Evolutionary conservation across 2,797 vertebrate species (phyloP).

Genomic region (Avahi laniger): DNA sequence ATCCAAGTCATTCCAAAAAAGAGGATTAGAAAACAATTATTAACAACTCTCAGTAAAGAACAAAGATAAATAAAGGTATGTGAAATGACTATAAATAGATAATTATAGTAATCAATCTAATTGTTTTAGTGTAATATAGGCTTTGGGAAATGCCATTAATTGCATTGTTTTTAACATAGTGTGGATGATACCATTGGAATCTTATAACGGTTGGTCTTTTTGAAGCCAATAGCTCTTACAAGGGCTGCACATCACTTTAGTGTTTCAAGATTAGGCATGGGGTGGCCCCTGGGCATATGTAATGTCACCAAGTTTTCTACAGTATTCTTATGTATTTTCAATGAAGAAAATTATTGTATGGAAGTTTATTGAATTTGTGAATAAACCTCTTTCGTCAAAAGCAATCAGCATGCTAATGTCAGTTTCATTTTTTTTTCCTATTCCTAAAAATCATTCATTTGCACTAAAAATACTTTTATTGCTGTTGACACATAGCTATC

Average conservation of each 20-base stretch:
- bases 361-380: neutral
- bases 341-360: neutral
- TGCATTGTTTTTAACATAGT: neutral
- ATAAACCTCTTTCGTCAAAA: neutral
- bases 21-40: neutral
- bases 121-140: neutral
- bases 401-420: neutral
- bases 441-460: neutral
- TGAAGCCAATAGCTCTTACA: neutral
- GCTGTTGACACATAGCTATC: neutral
- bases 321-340: neutral
- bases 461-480: neutral
- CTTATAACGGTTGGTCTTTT: neutral
- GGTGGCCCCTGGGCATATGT: neutral
- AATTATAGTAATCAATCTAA: neutral
- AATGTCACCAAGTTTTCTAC: neutral
- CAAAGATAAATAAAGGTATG: neutral
- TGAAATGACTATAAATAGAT: neutral
- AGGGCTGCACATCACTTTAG: neutral
- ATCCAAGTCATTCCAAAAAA: constrained; percentile 17
- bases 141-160: neutral
- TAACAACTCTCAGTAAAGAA: neutral
- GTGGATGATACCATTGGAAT: neutral
- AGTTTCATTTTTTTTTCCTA: neutral
- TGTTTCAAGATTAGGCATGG: neutral